Evolutionary conservation across 1,140 invertebrate species (phyloP).

Genomic region (Brachionus angularis): DNA sequence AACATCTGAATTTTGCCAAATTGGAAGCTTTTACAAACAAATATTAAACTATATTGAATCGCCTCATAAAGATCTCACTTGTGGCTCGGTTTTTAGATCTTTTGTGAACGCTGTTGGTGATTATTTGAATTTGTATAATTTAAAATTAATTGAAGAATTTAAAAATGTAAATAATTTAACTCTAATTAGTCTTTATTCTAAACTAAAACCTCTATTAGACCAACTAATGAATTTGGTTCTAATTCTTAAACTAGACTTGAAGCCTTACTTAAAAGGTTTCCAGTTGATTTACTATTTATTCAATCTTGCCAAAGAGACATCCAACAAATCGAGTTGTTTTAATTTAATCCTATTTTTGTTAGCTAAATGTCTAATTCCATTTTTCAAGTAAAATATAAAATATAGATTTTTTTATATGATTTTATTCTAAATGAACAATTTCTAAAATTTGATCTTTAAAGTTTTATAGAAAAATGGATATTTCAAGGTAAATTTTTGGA

Average conservation of each 20-base stretch:
- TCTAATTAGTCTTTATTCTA: not conserved
- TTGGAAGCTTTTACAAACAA: not conserved
- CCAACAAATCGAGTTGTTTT: not conserved
- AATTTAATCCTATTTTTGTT: slow-evolving; percentile 1
- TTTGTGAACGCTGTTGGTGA: not conserved
- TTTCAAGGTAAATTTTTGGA: slow-evolving; percentile 39
- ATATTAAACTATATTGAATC: not conserved
- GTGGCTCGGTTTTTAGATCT: slow-evolving; percentile 24
- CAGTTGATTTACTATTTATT: slow-evolving; percentile 17
- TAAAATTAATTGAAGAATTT: not conserved
- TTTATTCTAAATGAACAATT: not conserved
- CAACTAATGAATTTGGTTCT: not conserved
- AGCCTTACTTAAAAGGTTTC: not conserved
- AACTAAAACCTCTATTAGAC: not conserved
- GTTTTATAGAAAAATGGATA: slow-evolving; percentile 39
- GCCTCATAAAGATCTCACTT: not conserved
- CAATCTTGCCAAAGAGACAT: not conserved
- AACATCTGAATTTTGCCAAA: not conserved
- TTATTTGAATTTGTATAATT: slow-evolving; percentile 8
- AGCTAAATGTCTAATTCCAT: not conserved
- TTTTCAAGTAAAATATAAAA: slow-evolving; percentile 2
- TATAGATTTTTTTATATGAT: not conserved
- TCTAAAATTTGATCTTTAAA: slow-evolving; percentile 12
- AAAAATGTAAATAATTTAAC: not conserved
- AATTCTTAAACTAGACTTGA: not conserved